Conservation (phyloP, 2,797 vertebrate genomes). For the Myotis daubentonii region DNA sequence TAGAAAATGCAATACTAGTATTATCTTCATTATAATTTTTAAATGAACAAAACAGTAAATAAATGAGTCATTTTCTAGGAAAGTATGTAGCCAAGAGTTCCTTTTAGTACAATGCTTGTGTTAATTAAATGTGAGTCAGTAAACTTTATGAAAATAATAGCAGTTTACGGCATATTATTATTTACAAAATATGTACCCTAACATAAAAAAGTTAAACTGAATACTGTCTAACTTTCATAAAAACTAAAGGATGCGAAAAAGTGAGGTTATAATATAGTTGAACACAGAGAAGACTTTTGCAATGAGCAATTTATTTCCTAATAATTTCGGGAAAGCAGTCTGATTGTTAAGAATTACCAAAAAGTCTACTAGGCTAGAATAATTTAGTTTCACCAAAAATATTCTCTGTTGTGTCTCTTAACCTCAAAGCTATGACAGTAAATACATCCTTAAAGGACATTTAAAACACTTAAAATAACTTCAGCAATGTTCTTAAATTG, state of each 20-base stretch:
- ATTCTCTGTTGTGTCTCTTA: not conserved
- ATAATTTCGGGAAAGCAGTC: not conserved
- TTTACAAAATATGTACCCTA: slow-evolving; percentile 37
- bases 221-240: slow-evolving; percentile 9
- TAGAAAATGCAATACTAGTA: not conserved
- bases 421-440: not conserved
- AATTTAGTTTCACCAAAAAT: not conserved
- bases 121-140: slow-evolving; percentile 47
- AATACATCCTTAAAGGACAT: not conserved
- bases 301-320: slow-evolving; percentile 21
- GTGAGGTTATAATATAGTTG: not conserved
- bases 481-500: not conserved
- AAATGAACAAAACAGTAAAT: slow-evolving; percentile 43
- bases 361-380: not conserved
- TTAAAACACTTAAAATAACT: slow-evolving; percentile 24
- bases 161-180: slow-evolving; percentile 30
- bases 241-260: not conserved
- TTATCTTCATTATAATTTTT: not conserved
- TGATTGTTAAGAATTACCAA: slow-evolving; percentile 39
- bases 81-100: not conserved
- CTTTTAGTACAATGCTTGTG: slow-evolving; percentile 5
- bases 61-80: slow-evolving; percentile 56
- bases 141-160: slow-evolving; percentile 45
- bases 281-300: not conserved
- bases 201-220: slow-evolving; percentile 13